phyloP scores from a whole-genome alignment of 2,113 vertebrate genomes.

The Zonotrichia leucophrys region DNA sequence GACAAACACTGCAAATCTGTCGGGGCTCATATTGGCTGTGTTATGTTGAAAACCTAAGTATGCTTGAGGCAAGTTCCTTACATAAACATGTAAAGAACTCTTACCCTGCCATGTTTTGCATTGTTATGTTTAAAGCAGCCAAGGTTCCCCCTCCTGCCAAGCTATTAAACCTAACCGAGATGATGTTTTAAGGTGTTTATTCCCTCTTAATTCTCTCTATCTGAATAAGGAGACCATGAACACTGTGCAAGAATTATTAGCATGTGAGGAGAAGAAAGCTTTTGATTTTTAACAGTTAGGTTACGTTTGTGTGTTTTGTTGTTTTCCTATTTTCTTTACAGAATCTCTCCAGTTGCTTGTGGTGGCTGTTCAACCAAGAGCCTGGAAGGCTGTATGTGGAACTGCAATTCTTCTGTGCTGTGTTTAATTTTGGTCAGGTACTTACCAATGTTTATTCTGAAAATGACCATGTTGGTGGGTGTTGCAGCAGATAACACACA shows the following conservation, averaged over 20 bases:
- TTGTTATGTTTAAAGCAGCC: not conserved
- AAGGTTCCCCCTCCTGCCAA: not conserved
- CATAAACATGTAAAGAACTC: not conserved
- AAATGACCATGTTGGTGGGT: not conserved
- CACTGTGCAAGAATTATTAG: not conserved
- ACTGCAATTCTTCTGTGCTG: slow-evolving; percentile 94
- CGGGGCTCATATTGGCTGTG: not conserved
- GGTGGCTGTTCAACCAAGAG: slow-evolving; percentile 89
- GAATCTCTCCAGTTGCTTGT: slow-evolving; percentile 93
- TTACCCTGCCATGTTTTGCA: not conserved
- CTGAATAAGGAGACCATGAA: not conserved
- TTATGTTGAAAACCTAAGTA: not conserved
- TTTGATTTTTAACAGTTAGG: not conserved
- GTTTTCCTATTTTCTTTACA: slow-evolving; percentile 46
- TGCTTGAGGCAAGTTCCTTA: not conserved
- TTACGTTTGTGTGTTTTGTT: not conserved
- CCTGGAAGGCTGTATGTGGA: slow-evolving; percentile 92
- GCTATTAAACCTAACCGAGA: not conserved
- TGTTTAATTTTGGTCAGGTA: slow-evolving; percentile 96
- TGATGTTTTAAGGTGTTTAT: not conserved
- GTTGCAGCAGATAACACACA: not conserved
- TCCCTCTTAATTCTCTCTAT: slow-evolving; percentile 2
- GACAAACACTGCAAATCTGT: slow-evolving; percentile 16
- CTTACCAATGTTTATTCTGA: not conserved
- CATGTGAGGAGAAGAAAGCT: slow-evolving; percentile 1